Evolutionary conservation across 2,113 vertebrate genomes (phyloP), one percentile per base, ranked within the genome.

Genomic region (Choloepus hoffmanni): DNA sequence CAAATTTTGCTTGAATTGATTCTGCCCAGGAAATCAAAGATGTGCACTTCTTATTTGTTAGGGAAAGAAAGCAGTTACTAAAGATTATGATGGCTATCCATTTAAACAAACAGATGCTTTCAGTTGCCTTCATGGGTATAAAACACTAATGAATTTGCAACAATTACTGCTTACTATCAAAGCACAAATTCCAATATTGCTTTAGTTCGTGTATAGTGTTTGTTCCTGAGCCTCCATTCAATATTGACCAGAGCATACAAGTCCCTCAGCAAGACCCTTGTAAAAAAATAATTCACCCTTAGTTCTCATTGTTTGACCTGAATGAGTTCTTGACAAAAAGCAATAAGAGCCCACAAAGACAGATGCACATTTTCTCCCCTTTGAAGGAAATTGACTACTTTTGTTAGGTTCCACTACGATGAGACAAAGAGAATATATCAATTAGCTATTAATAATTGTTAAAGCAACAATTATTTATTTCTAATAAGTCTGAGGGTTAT

Each of bases 41-140:
- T 94, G 24, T 70, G 23, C 24, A 93, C n/a, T 83, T 89, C n/a
- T 81, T 93, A 87, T 40, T 81, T 96, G 2, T 88, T 90, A 92
- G 67, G 9, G 21, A 90, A 92, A 96, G 40, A 70, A 26, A 77
- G 11, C 7, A 11, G 11, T 95, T 90, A 70, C 4, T 63, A 78
- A 93, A 84, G 48, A 53, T 63, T 78, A 36, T 63, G 83, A 48
- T 74, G 33, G 10, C 82, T 63, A 65, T 82, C 16, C 30, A 50
- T 63, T 45, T 79, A 90, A 94, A 81, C 28, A 67, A 76, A 36
- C 36, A 85, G 21, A 62, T 53, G 3, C 23, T 84, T 95, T 92
- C 21, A 55, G 11, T 85, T 92, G 48, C 6, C 23, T 90, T 85
- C 33, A 53, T 5, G 18, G 23, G 45, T 76, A 85, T 89, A 24